Evolutionary conservation across 1,140 invertebrate species (phyloP).

Genomic region (Sminthurinus signatus): DNA sequence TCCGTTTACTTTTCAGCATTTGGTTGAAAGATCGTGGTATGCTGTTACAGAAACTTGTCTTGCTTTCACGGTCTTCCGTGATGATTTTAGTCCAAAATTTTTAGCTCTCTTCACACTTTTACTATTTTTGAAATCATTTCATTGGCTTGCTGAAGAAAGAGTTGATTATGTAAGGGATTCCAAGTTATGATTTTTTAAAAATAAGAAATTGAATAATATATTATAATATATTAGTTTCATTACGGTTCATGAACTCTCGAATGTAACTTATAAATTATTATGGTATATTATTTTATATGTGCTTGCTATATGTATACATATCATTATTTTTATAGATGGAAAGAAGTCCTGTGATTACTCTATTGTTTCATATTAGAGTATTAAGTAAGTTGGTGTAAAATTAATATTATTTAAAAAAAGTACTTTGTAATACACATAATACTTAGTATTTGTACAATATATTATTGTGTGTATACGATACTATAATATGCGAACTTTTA

Average conservation of each 20-base stretch:
- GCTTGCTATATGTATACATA: constrained; percentile 12
- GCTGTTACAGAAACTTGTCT: constrained; percentile 97
- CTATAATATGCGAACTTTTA: too few species aligned
- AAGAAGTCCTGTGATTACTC: constrained; percentile 92
- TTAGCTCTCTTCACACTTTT: constrained; percentile 94
- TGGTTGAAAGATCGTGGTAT: constrained; percentile 98
- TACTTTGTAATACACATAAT: not conserved
- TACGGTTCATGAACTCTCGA: too few species aligned
- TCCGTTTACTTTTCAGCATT: constrained; percentile 58
- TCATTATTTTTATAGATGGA: constrained; percentile 83
- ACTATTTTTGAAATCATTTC: constrained; percentile 97
- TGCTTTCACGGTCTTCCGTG: constrained; percentile 97
- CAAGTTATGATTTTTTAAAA: not conserved
- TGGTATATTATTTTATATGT: not conserved
- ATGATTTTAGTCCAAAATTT: constrained; percentile 98
- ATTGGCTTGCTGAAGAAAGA: constrained; percentile 98
- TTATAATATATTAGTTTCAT: too few species aligned
- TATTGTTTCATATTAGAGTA: constrained; percentile 90
- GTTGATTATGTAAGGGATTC: constrained; percentile 89
- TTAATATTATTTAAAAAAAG: not conserved
- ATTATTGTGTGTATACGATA: constrained; percentile 1
- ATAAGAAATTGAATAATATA: too few species aligned
- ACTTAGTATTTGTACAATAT: not conserved
- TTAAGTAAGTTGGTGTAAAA: constrained; percentile 55
- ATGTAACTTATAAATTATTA: not conserved